Conservation (phyloP, 2,797 vertebrate species). For the Scleropages formosus region DNA sequence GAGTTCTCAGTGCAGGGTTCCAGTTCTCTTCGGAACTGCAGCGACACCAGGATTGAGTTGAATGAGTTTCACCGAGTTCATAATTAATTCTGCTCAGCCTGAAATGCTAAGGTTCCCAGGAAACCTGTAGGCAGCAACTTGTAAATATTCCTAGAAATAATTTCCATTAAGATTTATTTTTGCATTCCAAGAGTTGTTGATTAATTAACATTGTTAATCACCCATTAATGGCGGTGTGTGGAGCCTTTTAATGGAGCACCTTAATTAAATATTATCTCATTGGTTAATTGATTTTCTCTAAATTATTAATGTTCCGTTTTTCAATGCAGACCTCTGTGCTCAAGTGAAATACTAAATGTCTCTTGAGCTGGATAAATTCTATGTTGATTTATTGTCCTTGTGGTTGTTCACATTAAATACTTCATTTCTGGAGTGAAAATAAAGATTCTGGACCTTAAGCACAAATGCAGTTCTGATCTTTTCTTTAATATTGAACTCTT, state of each 20-base stretch:
- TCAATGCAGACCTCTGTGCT: slow-evolving; percentile 57
- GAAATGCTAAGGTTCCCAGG: too few relatives aligned
- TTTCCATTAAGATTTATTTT: slow-evolving; percentile 71
- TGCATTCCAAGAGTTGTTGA: slow-evolving; percentile 69
- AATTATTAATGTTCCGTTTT: slow-evolving; percentile 78
- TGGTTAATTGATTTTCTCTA: slow-evolving; percentile 75
- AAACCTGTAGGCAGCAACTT: too few relatives aligned
- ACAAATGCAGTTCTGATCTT: slow-evolving; percentile 61
- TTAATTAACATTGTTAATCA: slow-evolving; percentile 79
- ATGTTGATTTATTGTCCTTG: slow-evolving; percentile 61
- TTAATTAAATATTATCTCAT: slow-evolving; percentile 82
- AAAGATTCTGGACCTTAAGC: slow-evolving; percentile 55
- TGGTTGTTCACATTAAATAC: slow-evolving; percentile 60
- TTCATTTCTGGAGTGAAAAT: slow-evolving; percentile 42
- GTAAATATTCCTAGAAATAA: slow-evolving; percentile 66
- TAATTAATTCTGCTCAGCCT: too few relatives aligned
- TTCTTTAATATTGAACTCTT: slow-evolving; percentile 65
- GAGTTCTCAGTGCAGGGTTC: too few relatives aligned
- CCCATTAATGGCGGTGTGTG: slow-evolving; percentile 64
- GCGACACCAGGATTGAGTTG: too few relatives aligned
- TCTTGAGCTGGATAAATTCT: slow-evolving; percentile 33
- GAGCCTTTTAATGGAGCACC: slow-evolving; percentile 72
- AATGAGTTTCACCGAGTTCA: too few relatives aligned
- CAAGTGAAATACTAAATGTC: slow-evolving; percentile 60
- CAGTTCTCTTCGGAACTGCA: too few relatives aligned